A percentile compares a stretch with the other conserved stretches of the same genome.
Conservation (phyloP, 2,888 invertebrate species). For the Isoperla grammatica region DNA sequence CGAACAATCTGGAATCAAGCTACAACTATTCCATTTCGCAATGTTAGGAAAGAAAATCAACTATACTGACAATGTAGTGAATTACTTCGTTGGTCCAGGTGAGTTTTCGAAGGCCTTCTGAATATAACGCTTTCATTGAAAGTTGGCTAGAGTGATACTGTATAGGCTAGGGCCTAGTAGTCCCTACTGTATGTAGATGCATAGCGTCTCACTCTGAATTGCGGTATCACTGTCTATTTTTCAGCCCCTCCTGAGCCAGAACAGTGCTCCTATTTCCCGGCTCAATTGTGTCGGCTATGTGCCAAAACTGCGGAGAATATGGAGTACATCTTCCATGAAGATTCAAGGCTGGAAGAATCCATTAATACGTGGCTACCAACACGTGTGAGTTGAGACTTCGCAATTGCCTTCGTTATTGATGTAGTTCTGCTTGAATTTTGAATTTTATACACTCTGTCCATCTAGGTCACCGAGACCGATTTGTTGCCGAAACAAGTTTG, state of each 20-base stretch:
- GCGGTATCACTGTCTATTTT: too few relatives aligned
- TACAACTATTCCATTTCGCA: neutral
- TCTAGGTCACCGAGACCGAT: conserved; percentile 17
- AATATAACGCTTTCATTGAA: too few relatives aligned
- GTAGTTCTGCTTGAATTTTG: too few relatives aligned
- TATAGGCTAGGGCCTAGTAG: too few relatives aligned
- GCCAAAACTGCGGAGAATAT: conserved; percentile 11
- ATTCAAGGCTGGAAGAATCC: conserved; percentile 4
- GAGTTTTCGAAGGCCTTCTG: too few relatives aligned
- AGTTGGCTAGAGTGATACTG: too few relatives aligned
- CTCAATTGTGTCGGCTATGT: conserved; percentile 21
- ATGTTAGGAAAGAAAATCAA: neutral
- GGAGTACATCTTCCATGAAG: conserved; percentile 18
- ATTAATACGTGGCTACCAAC: conserved; percentile 25
- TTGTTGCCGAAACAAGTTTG: conserved; percentile 21
- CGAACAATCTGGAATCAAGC: neutral
- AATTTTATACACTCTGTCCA: neutral
- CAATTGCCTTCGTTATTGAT: too few relatives aligned
- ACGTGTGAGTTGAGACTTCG: conserved; percentile 16
- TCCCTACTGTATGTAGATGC: too few relatives aligned
- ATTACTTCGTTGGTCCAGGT: too few relatives aligned
- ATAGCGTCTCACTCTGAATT: too few relatives aligned
- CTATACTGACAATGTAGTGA: neutral
- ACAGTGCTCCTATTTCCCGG: neutral
- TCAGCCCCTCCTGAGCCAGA: too few relatives aligned